Evolutionary conservation across 2,888 invertebrate genomes (phyloP), one percentile per base, ranked within the genome.

Genomic region (Morinoia aosen): DNA sequence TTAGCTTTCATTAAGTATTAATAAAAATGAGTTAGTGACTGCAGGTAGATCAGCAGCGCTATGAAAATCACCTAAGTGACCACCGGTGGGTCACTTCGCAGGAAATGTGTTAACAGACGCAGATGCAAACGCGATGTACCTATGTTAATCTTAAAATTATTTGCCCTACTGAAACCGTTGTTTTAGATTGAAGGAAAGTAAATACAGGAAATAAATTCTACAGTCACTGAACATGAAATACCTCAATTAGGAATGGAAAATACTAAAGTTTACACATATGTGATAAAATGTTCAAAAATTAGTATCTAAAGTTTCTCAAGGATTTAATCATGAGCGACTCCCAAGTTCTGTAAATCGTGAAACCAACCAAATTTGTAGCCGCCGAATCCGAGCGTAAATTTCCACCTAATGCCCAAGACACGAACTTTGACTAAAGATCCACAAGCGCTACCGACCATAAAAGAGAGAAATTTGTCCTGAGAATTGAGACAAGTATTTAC

Each of bases 401-500:
- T 76, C 25, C 33, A 33, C 33, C 76, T 76, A 76, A 76, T 76
- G 76, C 76, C 76, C 33, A 33, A 2, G 76, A 76, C 76, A 76
- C 76, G 76, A 76, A 76, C 2, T 76, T 76, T 76, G 76, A 76
- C 25, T 33, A 76, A 76, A 33, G 76, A 76, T 16, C 76, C 76
- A 10, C 76, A 33, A 19, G 7, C 76, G 76, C 76, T 76, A 76
- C 76, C 76, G 76, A 76, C 76, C 76, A 76, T 76, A 76, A 76
- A 76, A 76, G 76, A 76, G 76, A 76, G 76, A 76, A 76, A 76
- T 19, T 76, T 76, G 76, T 76, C 25, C 76, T 16, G 25, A 76
- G 76, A 76, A 76, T 76, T 76, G 76, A 76, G 76, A 76, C 25
- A 76, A 76, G 76, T 76, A 76, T 76, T 76, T 76, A 33, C 76